Evolutionary conservation across 2,888 invertebrate species (phyloP).

Genomic region (Bembecia ichneumoniformis): DNA sequence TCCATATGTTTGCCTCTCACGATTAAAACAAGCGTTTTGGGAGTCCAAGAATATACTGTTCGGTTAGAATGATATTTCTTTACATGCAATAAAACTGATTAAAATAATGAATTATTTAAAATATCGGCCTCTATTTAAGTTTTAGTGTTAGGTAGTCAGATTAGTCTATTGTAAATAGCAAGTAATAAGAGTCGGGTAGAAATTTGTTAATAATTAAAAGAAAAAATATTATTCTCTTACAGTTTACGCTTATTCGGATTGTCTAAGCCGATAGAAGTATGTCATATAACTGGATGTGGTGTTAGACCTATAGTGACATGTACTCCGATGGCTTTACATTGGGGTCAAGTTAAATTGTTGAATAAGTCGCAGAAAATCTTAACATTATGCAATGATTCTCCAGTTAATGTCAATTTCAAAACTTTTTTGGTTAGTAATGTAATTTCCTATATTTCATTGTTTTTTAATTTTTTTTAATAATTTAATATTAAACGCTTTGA

Average conservation of each 20-base stretch:
- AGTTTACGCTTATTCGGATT: slow-evolving; percentile 56
- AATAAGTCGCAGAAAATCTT: slow-evolving; percentile 59
- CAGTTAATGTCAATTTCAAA: slow-evolving; percentile 74
- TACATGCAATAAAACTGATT: too few relatives aligned
- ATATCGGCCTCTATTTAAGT: too few relatives aligned
- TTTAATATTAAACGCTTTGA: too few relatives aligned
- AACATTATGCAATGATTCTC: slow-evolving; percentile 77
- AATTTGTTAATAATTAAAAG: too few relatives aligned
- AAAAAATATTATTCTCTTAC: slow-evolving; percentile 4
- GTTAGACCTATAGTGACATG: slow-evolving; percentile 79
- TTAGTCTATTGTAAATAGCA: too few relatives aligned
- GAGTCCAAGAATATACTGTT: slow-evolving; percentile 48
- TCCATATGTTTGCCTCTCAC: slow-evolving; percentile 49
- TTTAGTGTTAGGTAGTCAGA: too few relatives aligned
- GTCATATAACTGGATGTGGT: slow-evolving; percentile 66
- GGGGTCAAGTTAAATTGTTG: slow-evolving; percentile 75
- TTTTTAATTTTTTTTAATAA: too few relatives aligned
- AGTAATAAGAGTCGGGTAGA: too few relatives aligned
- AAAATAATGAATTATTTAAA: too few relatives aligned
- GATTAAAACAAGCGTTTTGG: slow-evolving; percentile 54
- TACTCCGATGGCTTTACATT: slow-evolving; percentile 72
- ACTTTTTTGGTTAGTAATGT: slow-evolving; percentile 54
- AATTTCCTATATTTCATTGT: too few relatives aligned
- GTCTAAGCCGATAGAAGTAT: slow-evolving; percentile 49
- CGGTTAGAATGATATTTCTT: slow-evolving; percentile 23